Percentiles rank a stretch among this genome's conserved stretches.
Conservation (phyloP, 2,113 vertebrate genomes). For the Acanthisitta chloris region DNA sequence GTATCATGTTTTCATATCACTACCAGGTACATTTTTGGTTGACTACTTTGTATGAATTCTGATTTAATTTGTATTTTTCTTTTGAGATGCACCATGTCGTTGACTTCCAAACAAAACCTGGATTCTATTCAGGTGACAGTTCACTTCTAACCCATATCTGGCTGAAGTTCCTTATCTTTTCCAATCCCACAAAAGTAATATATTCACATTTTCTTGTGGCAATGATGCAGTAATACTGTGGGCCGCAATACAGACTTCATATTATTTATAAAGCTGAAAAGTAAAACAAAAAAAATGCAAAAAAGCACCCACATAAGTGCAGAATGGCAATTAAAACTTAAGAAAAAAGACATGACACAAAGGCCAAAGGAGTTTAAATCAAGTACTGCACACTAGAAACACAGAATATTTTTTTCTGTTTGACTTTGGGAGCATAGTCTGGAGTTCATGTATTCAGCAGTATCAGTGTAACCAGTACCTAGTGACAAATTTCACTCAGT, state of each 20-base stretch:
- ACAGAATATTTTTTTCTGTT: not conserved
- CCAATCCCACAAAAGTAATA: not conserved
- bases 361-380: not conserved
- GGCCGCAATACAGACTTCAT: not conserved
- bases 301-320: fast-evolving
- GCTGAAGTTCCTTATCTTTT: not conserved
- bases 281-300: not conserved
- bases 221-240: not conserved
- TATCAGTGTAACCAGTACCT: not conserved
- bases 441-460: not conserved
- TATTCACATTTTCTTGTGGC: not conserved
- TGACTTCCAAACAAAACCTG: not conserved
- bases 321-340: not conserved
- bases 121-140: not conserved
- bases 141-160: not conserved
- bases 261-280: not conserved
- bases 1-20: not conserved
- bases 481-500: not conserved
- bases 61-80: not conserved
- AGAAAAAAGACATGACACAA: not conserved
- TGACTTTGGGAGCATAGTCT: not conserved
- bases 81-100: not conserved
- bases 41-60: not conserved
- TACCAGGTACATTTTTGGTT: not conserved
- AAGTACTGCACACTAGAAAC: not conserved